Evolutionary conservation across 2,797 vertebrate genomes (phyloP).

Genomic region (Dryobates pubescens): DNA sequence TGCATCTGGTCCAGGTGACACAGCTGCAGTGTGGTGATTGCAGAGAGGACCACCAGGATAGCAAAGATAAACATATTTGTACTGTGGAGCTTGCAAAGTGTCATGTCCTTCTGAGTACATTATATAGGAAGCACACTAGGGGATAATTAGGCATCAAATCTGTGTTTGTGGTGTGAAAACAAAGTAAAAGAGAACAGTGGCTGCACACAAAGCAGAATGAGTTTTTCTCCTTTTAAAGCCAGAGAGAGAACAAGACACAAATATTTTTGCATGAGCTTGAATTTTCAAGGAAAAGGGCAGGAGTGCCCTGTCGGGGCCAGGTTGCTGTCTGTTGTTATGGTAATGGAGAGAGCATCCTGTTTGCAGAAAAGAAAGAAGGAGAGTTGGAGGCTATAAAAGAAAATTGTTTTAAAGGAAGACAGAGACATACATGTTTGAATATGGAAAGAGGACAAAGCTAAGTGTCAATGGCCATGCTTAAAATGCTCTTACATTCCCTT

Average conservation of each 20-base stretch:
- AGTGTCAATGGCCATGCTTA: background rate
- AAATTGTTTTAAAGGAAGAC: background rate
- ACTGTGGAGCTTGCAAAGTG: background rate
- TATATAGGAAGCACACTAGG: background rate
- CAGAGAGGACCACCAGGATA: background rate
- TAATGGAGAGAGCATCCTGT: conserved; percentile 1
- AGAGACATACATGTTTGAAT: background rate
- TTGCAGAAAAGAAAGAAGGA: background rate
- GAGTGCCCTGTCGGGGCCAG: conserved; percentile 25
- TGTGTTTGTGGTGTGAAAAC: conserved; percentile 17
- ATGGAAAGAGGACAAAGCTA: background rate
- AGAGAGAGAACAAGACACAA: background rate
- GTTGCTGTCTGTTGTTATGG: conserved; percentile 56
- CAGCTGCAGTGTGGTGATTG: background rate
- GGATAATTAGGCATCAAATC: conserved; percentile 34
- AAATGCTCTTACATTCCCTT: background rate
- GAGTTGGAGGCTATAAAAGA: background rate
- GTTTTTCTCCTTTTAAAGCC: background rate
- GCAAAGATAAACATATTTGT: conserved; percentile 12
- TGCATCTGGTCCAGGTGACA: background rate
- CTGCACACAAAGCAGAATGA: background rate
- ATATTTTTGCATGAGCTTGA: conserved; percentile 15
- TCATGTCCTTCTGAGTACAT: background rate
- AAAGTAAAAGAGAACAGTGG: background rate
- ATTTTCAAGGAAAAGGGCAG: conserved; percentile 55